A percentile compares a stretch with the other conserved stretches of the same genome.
Evolutionary conservation across 2,797 vertebrate species (phyloP).

Genomic region (Hephaestus fuliginosus): DNA sequence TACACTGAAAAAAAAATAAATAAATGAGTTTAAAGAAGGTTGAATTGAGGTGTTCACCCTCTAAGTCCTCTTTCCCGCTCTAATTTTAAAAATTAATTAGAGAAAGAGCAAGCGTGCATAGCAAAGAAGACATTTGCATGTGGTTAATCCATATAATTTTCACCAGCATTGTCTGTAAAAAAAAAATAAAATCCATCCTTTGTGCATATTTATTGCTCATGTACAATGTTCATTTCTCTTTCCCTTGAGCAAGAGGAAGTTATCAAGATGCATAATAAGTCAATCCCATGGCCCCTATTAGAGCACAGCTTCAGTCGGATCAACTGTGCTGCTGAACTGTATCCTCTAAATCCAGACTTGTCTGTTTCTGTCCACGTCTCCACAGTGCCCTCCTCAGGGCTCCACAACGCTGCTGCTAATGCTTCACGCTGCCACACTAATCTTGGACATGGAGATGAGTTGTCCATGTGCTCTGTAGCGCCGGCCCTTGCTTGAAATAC

Average conservation of each 20-base stretch:
- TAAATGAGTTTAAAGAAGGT: constrained; percentile 14
- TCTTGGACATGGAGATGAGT: constrained; percentile 9
- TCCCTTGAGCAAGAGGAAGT: constrained; percentile 51
- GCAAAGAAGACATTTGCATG: constrained; percentile 3
- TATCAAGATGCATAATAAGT: constrained; percentile 63
- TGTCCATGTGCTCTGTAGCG: constrained; percentile 1
- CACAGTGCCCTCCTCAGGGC: constrained; percentile 82
- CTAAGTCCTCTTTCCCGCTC: constrained; percentile 6
- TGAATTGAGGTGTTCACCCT: constrained; percentile 17
- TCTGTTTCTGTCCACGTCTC: constrained; percentile 65
- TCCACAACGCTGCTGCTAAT: constrained; percentile 26
- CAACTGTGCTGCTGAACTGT: constrained; percentile 54
- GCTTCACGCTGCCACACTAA: constrained; percentile 16
- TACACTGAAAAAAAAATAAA: not conserved
- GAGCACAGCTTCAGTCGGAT: constrained; percentile 50
- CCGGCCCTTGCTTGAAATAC: constrained; percentile 15
- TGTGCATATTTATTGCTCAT: constrained; percentile 40
- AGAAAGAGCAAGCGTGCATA: not conserved
- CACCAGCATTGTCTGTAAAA: constrained; percentile 25
- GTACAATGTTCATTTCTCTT: constrained; percentile 40
- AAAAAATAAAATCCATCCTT: constrained; percentile 36
- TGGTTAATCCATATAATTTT: constrained; percentile 37
- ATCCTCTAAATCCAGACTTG: constrained; percentile 38
- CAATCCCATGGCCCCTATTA: constrained; percentile 52
- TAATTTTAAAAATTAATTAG: constrained; percentile 30